Conservation (phyloP, 2,888 invertebrate genomes). For the Cosmorhoe ocellata region DNA sequence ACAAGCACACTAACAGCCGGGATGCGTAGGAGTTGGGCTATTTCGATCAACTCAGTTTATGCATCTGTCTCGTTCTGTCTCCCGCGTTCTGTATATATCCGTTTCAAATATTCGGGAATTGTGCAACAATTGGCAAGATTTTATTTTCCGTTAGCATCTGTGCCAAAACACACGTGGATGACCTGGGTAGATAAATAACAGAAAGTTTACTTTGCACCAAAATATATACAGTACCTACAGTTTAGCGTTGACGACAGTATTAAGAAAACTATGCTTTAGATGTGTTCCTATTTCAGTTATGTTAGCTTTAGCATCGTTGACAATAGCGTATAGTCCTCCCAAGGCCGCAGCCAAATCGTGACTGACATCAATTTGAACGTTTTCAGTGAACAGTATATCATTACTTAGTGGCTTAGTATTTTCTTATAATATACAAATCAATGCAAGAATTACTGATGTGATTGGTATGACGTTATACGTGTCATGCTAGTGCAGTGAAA, state of each 20-base stretch:
- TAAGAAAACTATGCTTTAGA: slow-evolving; percentile 14
- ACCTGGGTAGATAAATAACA: slow-evolving; percentile 46
- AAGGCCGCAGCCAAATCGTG: slow-evolving; percentile 45
- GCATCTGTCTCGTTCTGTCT: slow-evolving; percentile 47
- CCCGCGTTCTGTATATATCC: slow-evolving; percentile 33
- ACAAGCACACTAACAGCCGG: slow-evolving; percentile 52
- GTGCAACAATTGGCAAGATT: slow-evolving; percentile 76
- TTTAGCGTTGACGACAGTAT: slow-evolving; percentile 21
- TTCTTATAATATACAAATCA: slow-evolving; percentile 45
- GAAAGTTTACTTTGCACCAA: slow-evolving; percentile 16
- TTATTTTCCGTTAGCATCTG: slow-evolving; percentile 52
- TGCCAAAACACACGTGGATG: slow-evolving; percentile 75
- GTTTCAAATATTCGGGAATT: slow-evolving; percentile 51
- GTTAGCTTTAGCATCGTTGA: slow-evolving; percentile 28
- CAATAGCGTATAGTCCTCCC: slow-evolving; percentile 38
- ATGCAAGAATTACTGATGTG: slow-evolving; percentile 41
- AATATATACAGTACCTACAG: slow-evolving; percentile 12
- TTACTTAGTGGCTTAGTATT: slow-evolving; percentile 40
- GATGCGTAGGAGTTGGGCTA: slow-evolving; percentile 76
- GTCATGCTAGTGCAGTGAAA: slow-evolving; percentile 61
- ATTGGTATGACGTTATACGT: slow-evolving; percentile 37
- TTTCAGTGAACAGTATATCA: slow-evolving; percentile 47
- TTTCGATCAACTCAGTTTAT: slow-evolving; percentile 65
- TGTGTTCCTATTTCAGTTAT: slow-evolving; percentile 25
- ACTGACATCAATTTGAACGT: slow-evolving; percentile 35